phyloP scores from a whole-genome alignment of 2,113 vertebrate genomes.

The Halcyon malimbica region DNA sequence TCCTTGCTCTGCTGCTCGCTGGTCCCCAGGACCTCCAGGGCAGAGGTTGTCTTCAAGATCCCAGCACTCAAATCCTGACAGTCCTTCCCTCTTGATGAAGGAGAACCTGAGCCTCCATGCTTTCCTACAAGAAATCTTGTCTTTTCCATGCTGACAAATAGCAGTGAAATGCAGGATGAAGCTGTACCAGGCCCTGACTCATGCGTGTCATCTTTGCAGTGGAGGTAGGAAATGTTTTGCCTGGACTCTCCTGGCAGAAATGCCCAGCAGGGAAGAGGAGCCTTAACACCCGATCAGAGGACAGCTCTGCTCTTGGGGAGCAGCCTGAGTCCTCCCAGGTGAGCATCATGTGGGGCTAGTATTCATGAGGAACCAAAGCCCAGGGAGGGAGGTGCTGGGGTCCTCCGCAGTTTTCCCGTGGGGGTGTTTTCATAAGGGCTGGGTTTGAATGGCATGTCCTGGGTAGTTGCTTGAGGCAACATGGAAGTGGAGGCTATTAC shows the following conservation, averaged over 20 bases:
- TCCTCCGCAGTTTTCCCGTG: neutral
- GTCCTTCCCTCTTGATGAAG: neutral
- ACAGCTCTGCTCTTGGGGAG: neutral
- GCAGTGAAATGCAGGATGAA: neutral
- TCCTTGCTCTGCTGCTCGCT: neutral
- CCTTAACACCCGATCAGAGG: neutral
- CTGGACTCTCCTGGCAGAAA: neutral
- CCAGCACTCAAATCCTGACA: neutral
- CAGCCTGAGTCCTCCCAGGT: neutral
- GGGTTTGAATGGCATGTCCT: neutral
- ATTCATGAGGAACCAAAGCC: neutral
- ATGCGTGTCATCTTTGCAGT: neutral
- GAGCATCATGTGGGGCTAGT: neutral
- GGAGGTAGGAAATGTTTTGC: neutral
- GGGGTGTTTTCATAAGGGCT: neutral
- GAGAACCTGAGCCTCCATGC: neutral
- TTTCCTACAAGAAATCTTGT: neutral
- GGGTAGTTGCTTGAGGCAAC: neutral
- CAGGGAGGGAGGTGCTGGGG: neutral
- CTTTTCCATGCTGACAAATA: neutral
- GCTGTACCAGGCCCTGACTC: neutral
- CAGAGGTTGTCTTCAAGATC: neutral
- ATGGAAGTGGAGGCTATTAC: neutral
- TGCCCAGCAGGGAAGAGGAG: neutral
- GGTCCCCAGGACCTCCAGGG: neutral